Base-by-base conservation (phyloP, 1,140 invertebrate species). In the Telenomus remus region DNA sequence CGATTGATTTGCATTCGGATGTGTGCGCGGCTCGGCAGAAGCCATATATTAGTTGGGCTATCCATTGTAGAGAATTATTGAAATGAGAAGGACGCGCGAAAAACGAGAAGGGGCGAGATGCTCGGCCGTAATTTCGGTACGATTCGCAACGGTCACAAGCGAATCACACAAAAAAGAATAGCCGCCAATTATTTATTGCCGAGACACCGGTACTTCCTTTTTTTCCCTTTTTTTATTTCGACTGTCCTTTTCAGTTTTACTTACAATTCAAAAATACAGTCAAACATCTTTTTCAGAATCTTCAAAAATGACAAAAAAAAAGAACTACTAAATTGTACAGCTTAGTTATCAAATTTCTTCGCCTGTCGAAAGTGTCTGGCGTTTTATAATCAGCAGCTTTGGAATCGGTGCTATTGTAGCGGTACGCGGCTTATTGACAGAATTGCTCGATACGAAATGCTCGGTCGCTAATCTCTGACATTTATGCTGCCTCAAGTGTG, bases 41-140 rank as follows among this genome's bases (percentile, higher is more conserved):
- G 84, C 83, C 84, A 86, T 86, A 86, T 85, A 85, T 87, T 85
- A 87, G 83, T 79, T 79, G 79, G 81, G 79, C 82, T 81, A 85
- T 85, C 85, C 84, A 81, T 76, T 76, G 73, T 78, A 76, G 85
- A 86, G 84, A 85, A 85, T 84, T 87, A 86, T 87, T 85, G 83
- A 85, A 87, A 85, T 81, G 80, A 82, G 80, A 84, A 80, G 78
- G 79, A 82, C 61, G 75, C 33, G 59, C 16, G 74, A 65, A 79
- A 78, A 39, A 39, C 9, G n/a, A 66, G 70, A 65, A 69, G 50
- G 60, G 47, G 68, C 75, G 59, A 77, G 83, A 85, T 78, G 80
- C 78, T 79, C 80, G 79, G 56, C 65, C 78, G 81, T 83, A 81
- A 85, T 83, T 82, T 83, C 76, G 78, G 72, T 82, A 76, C 82